A percentile compares a stretch with the other conserved stretches of the same genome.
phyloP scores from a whole-genome alignment of 1,140 invertebrate species.

The Bombyx mori region ASM3026992v2 NC_085131.1:2769001-2769500 shows the following conservation, averaged over 20 bases:
- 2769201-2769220: conserved; percentile 26
- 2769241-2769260: conserved; percentile 24
- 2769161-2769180: background rate
- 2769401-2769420: conserved; percentile 36
- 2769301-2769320: conserved; percentile 31
- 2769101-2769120: no score
- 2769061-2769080: conserved; percentile 2
- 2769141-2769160: background rate
- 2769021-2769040: no score
- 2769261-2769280: conserved; percentile 43
- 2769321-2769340: conserved; percentile 32
- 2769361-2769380: conserved; percentile 24
- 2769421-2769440: conserved; percentile 28
- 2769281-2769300: conserved; percentile 41
- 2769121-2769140: no score
- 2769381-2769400: conserved; percentile 43
- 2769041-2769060: no score
- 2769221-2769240: conserved; percentile 22
- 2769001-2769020: no score
- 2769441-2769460: conserved; percentile 30
- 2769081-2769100: background rate
- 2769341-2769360: conserved; percentile 34
- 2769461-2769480: conserved; percentile 39
- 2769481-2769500: conserved; percentile 50
- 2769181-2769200: conserved; percentile 4